These are phyloP conservation scores for Listronotus oregonensis DNA, from an alignment of 1,140 invertebrate genomes.

Conservation along the genomic window DNA sequence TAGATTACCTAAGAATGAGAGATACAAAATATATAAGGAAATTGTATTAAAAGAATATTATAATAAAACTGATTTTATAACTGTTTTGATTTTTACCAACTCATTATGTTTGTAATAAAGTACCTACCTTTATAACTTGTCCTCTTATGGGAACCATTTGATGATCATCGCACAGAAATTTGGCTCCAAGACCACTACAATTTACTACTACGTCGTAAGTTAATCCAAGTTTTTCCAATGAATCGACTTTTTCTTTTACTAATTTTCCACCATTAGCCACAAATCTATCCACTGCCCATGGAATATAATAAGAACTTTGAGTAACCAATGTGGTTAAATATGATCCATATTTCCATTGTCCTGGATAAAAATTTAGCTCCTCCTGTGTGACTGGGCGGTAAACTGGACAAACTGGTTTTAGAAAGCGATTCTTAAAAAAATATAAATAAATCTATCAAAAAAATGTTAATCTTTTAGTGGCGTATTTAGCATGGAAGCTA, in stretches of 20 bases:
- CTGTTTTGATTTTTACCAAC: too few relatives aligned
- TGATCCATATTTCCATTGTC: conserved; percentile 80
- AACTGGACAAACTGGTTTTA: conserved; percentile 75
- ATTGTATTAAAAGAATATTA: too few relatives aligned
- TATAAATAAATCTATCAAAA: neutral
- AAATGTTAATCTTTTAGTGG: too few relatives aligned
- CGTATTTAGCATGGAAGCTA: too few relatives aligned
- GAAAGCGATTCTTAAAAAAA: conserved; percentile 68
- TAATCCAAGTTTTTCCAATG: conserved; percentile 63
- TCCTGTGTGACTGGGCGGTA: conserved; percentile 72
- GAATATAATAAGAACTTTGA: conserved; percentile 73
- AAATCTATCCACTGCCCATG: conserved; percentile 73
- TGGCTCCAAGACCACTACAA: conserved; percentile 84
- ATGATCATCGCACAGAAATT: conserved; percentile 75
- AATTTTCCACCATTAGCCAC: conserved; percentile 63
- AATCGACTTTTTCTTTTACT: conserved; percentile 61
- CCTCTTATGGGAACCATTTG: conserved; percentile 84
- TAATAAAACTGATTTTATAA: too few relatives aligned
- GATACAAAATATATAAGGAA: too few relatives aligned
- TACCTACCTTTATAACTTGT: conserved; percentile 84
- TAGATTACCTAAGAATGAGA: too few relatives aligned
- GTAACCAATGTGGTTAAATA: conserved; percentile 79
- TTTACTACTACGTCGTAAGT: conserved; percentile 85
- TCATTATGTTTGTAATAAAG: conserved; percentile 5
- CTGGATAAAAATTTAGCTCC: conserved; percentile 72